Evolutionary conservation across 1,140 invertebrate species (phyloP), one percentile per base, ranked within the genome.

Genomic region (Argopecten irradians): DNA sequence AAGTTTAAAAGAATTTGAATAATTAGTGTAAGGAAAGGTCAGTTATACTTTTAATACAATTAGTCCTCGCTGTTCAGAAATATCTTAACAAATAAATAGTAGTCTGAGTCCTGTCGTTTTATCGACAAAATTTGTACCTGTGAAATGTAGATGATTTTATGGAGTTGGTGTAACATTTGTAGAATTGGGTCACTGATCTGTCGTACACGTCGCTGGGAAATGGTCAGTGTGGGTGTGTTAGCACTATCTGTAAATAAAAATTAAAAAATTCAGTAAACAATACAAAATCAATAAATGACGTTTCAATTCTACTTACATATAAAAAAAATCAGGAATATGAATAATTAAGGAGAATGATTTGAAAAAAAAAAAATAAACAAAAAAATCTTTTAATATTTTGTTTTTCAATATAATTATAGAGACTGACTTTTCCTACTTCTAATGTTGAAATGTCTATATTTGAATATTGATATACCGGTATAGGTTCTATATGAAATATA

Each of bases 131-230:
- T n/a, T 39, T 34, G 35, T 91, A 94, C 93, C 93, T 94, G 95
- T 34, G 94, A 93, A 87, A 95, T 95, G 90, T 94, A 96, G 84
- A 95, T 93, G 35, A 96, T 94, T 86, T 95, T 95, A 88, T 96
- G 95, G 3, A 96, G 92, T 83, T 94, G 93, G 88, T 95, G 92
- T 34, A 96, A 89, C 91, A 95, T 93, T 90, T 95, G 95, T 19
- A 94, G 90, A 34, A 95, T 95, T 13, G 95, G 95, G 88, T 96
- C 95, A 89, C 90, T 95, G 90, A 95, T 94, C 89, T 95, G 93
- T 33, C 95, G 88, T 34, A 95, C 93, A 83, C 93, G 89, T 16
- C 93, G 89, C n/a, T 94, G 94, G 19, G 95, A 95, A n/a, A 95
- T 94, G n/a, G 95, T 93, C 89, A 95, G 86, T 46, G 94, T 94